Evolutionary conservation across 2,797 vertebrate species (phyloP).

Genomic region (Pipistrellus kuhlii): DNA sequence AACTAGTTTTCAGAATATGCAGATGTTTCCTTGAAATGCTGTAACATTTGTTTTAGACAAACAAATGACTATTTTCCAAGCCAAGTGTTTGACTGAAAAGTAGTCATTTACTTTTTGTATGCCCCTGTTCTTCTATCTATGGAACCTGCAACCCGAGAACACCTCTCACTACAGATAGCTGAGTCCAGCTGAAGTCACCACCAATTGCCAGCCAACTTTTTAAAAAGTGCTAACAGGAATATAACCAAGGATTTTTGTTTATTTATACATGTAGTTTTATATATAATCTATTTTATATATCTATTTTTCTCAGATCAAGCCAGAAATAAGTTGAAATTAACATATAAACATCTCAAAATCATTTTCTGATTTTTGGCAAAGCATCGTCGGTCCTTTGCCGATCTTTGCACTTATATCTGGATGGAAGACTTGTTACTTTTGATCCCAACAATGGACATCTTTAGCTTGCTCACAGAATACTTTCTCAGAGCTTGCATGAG

Average conservation of each 20-base stretch:
- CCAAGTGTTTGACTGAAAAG: not conserved
- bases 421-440: not conserved
- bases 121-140: not conserved
- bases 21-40: not conserved
- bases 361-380: conserved; percentile 35
- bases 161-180: not conserved
- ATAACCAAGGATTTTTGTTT: not conserved
- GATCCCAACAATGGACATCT: not conserved
- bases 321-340: conserved; percentile 14
- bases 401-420: not conserved
- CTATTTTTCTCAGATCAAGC: conserved; percentile 29
- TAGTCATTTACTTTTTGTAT: not conserved
- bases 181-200: not conserved
- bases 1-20: not conserved
- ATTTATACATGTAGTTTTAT: conserved; percentile 39
- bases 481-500: not conserved
- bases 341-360: conserved; percentile 1
- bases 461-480: not conserved
- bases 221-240: not conserved
- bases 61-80: not conserved
- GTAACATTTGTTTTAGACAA: conserved; percentile 3
- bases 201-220: not conserved
- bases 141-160: not conserved
- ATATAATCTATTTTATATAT: not conserved
- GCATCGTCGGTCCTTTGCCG: not conserved